These are phyloP conservation scores for Oryctolagus cuniculus DNA, from an alignment of 2,113 vertebrate genomes.

Conservation along the genomic window DNA sequence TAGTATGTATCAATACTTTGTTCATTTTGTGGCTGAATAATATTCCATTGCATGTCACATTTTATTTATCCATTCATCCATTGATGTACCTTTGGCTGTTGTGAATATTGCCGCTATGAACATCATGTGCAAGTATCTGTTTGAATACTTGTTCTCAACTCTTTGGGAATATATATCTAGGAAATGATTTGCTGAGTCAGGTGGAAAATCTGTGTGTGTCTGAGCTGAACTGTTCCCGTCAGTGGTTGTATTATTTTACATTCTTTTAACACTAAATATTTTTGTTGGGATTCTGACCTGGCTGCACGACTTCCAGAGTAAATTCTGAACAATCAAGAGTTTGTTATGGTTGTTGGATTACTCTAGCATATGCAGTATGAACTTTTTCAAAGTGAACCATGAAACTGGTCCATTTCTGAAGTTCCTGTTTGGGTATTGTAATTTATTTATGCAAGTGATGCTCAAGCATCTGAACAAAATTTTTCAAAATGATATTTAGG, in stretches of 20 bases:
- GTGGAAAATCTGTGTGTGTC: neutral
- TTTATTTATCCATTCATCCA: neutral
- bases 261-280: neutral
- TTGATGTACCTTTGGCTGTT: neutral
- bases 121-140: neutral
- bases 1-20: neutral
- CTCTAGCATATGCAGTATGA: neutral
- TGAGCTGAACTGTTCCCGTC: neutral
- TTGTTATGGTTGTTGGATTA: neutral
- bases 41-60: neutral
- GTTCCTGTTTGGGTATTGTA: neutral
- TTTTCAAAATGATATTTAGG: neutral
- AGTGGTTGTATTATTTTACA: neutral
- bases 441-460: neutral
- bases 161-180: neutral
- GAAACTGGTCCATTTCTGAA: neutral
- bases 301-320: neutral
- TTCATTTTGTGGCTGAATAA: neutral
- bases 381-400: neutral
- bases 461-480: neutral
- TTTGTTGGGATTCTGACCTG: neutral
- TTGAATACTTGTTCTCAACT: neutral
- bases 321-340: neutral
- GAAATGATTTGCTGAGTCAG: neutral
- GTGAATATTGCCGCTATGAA: neutral